Evolutionary conservation across 2,888 invertebrate genomes (phyloP).

Genomic region (Ceramica pisi): DNA sequence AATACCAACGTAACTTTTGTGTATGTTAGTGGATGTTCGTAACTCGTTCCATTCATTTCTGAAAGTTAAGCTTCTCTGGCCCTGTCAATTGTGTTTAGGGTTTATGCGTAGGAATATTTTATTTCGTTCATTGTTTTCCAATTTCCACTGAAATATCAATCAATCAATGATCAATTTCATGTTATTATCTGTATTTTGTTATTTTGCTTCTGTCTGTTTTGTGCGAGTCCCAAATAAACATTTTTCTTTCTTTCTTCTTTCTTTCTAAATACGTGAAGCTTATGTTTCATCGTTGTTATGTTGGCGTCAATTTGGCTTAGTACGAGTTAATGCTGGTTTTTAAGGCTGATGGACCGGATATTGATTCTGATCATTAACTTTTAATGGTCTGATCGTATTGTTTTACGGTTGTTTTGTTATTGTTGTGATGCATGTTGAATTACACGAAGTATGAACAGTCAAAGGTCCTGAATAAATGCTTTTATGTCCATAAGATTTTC

Average conservation of each 20-base stretch:
- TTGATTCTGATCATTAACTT: slow-evolving; percentile 35
- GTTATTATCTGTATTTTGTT: too few species aligned
- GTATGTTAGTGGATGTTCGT: neutral
- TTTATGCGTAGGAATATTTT: neutral
- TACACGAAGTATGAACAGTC: neutral
- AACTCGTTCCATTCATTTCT: neutral
- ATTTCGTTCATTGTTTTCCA: slow-evolving; percentile 19
- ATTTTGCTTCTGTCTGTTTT: too few species aligned
- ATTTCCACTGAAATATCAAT: slow-evolving; percentile 29
- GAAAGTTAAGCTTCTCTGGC: neutral
- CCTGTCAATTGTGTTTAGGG: slow-evolving; percentile 6
- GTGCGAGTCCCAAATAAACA: too few species aligned
- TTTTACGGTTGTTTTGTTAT: slow-evolving; percentile 25
- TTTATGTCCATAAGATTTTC: neutral
- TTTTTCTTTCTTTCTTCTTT: too few species aligned
- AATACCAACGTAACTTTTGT: neutral
- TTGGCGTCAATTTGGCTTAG: slow-evolving; percentile 20
- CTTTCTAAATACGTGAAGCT: slow-evolving; percentile 20
- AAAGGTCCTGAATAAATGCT: neutral
- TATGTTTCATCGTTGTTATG: slow-evolving; percentile 26
- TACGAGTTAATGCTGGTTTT: slow-evolving; percentile 20
- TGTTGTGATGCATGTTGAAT: neutral
- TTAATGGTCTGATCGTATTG: slow-evolving; percentile 34
- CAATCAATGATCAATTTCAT: too few species aligned
- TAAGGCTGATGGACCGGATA: slow-evolving; percentile 20